phyloP scores from a whole-genome alignment of 2,113 vertebrate species.

The Pica pica region DNA sequence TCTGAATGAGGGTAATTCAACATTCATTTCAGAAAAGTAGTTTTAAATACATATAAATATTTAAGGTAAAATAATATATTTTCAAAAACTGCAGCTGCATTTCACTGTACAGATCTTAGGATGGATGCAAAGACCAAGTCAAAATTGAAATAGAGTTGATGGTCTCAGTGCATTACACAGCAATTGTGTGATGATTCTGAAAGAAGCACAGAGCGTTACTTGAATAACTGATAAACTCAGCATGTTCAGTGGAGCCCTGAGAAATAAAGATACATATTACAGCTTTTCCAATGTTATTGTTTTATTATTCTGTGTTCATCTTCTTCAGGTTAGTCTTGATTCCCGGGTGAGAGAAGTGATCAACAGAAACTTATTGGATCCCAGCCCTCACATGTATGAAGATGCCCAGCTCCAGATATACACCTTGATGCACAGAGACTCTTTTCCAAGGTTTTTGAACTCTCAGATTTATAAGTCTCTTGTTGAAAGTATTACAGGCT shows the following conservation, averaged over 20 bases:
- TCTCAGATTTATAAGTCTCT: conserved; percentile 84
- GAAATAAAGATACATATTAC: background rate
- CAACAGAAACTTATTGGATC: conserved; percentile 81
- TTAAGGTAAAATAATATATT: background rate
- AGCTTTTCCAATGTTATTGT: background rate
- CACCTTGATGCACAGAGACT: conserved; percentile 87
- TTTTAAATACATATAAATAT: background rate
- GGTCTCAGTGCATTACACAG: background rate
- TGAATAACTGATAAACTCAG: background rate
- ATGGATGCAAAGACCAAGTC: background rate
- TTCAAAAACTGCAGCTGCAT: background rate
- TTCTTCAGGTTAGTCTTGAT: conserved; percentile 83
- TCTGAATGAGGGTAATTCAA: background rate
- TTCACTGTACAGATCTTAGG: background rate
- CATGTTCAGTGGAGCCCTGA: background rate
- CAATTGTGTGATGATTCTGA: background rate
- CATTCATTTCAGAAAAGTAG: background rate
- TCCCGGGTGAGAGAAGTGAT: conserved; percentile 85
- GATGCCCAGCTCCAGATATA: conserved; percentile 86
- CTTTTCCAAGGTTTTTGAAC: conserved; percentile 87
- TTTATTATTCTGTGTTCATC: conserved; percentile 38
- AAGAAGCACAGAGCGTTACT: background rate
- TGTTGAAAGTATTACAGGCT: conserved; percentile 75
- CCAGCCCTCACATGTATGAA: conserved; percentile 82
- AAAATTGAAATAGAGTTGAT: background rate